Percentiles rank a stretch among this genome's conserved stretches.
Evolutionary conservation across 1,140 invertebrate genomes (phyloP).

Genomic region (Vanessa atalanta): DNA sequence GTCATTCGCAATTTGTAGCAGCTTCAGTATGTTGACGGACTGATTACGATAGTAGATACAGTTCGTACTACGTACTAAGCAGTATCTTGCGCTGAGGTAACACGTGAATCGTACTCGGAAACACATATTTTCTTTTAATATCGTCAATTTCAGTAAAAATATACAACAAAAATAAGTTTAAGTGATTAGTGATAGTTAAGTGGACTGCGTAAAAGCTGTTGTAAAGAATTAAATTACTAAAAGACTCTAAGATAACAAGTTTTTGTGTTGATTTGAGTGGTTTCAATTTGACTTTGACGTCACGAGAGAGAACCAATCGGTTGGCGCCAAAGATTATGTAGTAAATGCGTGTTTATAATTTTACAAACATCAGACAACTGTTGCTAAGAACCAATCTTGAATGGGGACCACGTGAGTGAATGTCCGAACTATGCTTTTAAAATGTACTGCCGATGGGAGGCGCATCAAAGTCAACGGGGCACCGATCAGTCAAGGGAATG

Average conservation of each 20-base stretch:
- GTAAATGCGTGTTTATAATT: conserved; percentile 60
- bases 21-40: conserved; percentile 46
- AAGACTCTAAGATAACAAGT: conserved; percentile 61
- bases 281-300: conserved; percentile 77
- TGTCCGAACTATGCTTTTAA: conserved; percentile 72
- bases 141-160: conserved; percentile 26
- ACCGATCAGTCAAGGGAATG: conserved; percentile 66
- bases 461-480: conserved; percentile 75
- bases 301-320: conserved; percentile 65
- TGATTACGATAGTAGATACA: conserved; percentile 38
- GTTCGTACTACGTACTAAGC: conserved; percentile 14
- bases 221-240: conserved; percentile 46
- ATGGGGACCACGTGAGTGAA: conserved; percentile 67
- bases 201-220: conserved; percentile 50
- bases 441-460: conserved; percentile 77
- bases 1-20: conserved; percentile 36
- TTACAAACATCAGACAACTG: conserved; percentile 56
- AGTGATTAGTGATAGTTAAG: conserved; percentile 50
- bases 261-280: conserved; percentile 71
- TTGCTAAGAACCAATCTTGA: conserved; percentile 51
- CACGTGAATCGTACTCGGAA: conserved; percentile 35
- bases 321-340: conserved; percentile 67
- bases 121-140: conserved; percentile 30
- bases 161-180: conserved; percentile 28
- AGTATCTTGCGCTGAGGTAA: conserved; percentile 32